Percentiles rank a stretch among this genome's conserved stretches.
phyloP scores from a whole-genome alignment of 2,797 vertebrate species.

The Phrynocephalus forsythii region DNA sequence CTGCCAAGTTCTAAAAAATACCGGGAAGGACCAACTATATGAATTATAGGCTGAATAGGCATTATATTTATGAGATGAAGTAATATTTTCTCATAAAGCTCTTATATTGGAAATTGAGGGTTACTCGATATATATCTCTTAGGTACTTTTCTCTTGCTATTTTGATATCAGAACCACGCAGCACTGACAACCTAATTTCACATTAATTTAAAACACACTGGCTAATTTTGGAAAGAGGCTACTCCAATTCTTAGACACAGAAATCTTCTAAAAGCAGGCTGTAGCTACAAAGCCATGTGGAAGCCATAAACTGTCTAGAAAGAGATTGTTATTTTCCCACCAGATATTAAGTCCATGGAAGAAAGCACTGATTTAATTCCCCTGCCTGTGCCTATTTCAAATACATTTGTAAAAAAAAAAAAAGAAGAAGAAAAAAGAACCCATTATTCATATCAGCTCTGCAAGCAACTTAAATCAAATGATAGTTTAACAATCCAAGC shows the following conservation, averaged over 20 bases:
- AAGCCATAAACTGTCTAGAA: neutral
- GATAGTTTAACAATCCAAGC: slow-evolving; percentile 4
- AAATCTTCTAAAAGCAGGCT: neutral
- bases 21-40: neutral
- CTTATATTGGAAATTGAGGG: neutral
- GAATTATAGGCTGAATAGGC: neutral
- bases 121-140: neutral
- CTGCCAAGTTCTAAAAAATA: neutral
- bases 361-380: neutral
- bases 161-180: neutral
- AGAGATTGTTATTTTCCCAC: neutral
- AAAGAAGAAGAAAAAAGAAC: neutral
- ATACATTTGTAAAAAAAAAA: neutral
- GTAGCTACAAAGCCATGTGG: neutral
- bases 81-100: neutral
- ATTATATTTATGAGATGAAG: neutral
- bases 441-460: neutral
- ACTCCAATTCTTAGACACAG: neutral
- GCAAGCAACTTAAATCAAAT: neutral
- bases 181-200: neutral
- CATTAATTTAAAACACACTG: neutral
- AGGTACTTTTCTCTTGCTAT: neutral
- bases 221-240: slow-evolving; percentile 13
- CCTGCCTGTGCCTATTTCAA: neutral
- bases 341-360: neutral